A percentile compares a stretch with the other conserved stretches of the same genome.
phyloP scores from a whole-genome alignment of 1,140 invertebrate species.

The Phymorhynchus buccinoides region DNA sequence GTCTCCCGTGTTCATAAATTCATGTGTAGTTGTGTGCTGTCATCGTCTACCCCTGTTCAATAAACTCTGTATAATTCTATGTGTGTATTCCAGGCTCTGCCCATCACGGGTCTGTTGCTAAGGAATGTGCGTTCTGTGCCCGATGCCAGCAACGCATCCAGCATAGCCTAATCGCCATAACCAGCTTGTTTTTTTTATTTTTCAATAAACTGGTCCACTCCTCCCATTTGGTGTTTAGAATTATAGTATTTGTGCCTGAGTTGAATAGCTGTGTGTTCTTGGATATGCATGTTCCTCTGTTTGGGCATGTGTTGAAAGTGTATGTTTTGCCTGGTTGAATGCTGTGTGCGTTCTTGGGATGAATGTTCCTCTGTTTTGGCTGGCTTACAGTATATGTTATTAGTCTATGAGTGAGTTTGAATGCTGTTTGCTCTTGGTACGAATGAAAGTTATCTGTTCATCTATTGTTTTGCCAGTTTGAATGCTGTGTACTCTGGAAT shows the following conservation, averaged over 20 bases:
- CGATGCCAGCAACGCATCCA: conserved; percentile 93
- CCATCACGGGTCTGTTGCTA: conserved; percentile 98
- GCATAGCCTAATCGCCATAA: conserved; percentile 62
- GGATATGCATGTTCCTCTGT: background rate
- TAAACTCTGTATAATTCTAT: too few relatives aligned
- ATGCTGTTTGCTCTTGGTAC: too few relatives aligned
- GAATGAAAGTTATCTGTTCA: too few relatives aligned
- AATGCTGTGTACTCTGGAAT: too few relatives aligned
- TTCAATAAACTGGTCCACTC: background rate
- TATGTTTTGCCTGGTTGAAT: background rate
- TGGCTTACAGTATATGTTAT: background rate
- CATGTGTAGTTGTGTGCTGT: conserved; percentile 37
- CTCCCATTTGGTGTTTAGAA: background rate
- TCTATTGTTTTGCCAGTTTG: too few relatives aligned
- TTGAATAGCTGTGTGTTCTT: background rate
- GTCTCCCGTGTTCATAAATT: too few relatives aligned
- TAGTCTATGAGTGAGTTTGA: too few relatives aligned
- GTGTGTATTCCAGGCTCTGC: conserved; percentile 89
- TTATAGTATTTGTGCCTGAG: background rate
- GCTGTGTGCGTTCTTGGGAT: too few relatives aligned
- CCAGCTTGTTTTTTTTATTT: too few relatives aligned
- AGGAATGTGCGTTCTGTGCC: conserved; percentile 99
- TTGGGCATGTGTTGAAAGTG: background rate
- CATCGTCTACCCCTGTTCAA: too few relatives aligned
- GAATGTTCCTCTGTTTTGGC: too few relatives aligned